Conservation (phyloP, 2,113 vertebrate genomes). For the Progne subis region DNA sequence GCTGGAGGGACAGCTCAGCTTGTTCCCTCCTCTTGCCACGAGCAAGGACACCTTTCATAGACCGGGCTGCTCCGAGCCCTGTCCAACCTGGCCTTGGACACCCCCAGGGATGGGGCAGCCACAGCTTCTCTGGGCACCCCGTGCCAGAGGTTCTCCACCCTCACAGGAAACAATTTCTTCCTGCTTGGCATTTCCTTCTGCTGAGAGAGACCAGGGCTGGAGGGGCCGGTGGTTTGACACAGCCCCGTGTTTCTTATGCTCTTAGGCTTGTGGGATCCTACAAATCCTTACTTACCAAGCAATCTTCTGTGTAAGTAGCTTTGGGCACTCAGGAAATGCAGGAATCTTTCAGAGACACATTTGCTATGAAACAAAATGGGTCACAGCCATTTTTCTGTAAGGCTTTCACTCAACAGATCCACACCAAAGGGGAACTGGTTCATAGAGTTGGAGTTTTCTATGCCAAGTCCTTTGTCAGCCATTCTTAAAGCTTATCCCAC, state of each 20-base stretch:
- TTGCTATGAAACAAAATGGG: background rate
- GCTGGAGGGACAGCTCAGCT: background rate
- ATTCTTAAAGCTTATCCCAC: background rate
- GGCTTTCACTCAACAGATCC: background rate
- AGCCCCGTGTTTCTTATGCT: background rate
- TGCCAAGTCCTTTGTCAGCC: background rate
- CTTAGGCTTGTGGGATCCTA: background rate
- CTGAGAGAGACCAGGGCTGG: rapidly evolving
- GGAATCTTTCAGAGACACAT: background rate
- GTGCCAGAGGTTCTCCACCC: background rate
- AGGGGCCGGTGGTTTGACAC: background rate
- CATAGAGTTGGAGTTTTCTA: background rate
- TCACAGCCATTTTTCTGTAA: background rate
- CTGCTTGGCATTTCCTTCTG: background rate
- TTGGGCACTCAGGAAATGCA: background rate
- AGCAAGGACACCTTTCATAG: background rate
- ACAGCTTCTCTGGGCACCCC: background rate
- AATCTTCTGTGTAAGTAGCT: slow-evolving; percentile 32
- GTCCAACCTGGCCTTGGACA: background rate
- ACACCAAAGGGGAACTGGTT: background rate
- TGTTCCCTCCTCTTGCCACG: no score
- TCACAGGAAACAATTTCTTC: background rate
- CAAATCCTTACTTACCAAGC: slow-evolving; percentile 25
- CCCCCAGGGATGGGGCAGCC: background rate
- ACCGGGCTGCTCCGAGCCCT: background rate